Evolutionary conservation across 2,888 invertebrate genomes (phyloP).

Genomic region (Strigamia maritima): DNA sequence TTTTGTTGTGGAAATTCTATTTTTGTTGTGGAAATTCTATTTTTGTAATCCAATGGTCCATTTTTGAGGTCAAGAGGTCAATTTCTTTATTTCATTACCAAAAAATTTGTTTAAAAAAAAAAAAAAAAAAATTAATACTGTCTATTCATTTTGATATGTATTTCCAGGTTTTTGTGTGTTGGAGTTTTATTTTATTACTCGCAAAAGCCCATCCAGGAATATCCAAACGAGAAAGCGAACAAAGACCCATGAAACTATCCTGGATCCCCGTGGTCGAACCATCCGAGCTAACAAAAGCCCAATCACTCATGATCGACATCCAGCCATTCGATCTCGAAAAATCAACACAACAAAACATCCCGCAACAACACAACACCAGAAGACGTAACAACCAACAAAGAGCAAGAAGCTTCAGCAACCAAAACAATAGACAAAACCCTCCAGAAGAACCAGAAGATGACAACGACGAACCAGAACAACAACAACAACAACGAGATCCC

Average conservation of each 20-base stretch:
- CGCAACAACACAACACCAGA: background rate
- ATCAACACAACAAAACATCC: background rate
- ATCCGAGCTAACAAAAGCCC: constrained; percentile 7
- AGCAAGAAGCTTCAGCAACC: background rate
- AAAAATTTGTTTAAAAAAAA: too few relatives aligned
- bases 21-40: too few relatives aligned
- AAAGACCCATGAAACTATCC: constrained; percentile 31
- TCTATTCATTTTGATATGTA: background rate
- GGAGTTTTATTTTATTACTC: background rate
- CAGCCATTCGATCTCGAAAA: constrained; percentile 7
- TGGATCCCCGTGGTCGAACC: constrained; percentile 37
- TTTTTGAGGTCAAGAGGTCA: too few relatives aligned
- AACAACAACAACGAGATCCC: background rate
- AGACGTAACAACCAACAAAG: background rate
- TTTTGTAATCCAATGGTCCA: too few relatives aligned
- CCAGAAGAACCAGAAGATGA: background rate
- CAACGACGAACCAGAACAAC: background rate
- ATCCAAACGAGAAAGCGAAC: constrained; percentile 28
- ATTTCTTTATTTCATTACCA: too few relatives aligned
- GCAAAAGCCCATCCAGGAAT: background rate
- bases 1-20: too few relatives aligned
- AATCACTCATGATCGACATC: constrained; percentile 34
- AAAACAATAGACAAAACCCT: background rate
- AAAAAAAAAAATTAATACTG: too few relatives aligned
- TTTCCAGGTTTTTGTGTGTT: background rate